A percentile compares a stretch with the other conserved stretches of the same genome.
These are phyloP conservation scores for Seriola rivoliana DNA, from an alignment of 2,113 vertebrate genomes.

Conservation along the genomic window DNA sequence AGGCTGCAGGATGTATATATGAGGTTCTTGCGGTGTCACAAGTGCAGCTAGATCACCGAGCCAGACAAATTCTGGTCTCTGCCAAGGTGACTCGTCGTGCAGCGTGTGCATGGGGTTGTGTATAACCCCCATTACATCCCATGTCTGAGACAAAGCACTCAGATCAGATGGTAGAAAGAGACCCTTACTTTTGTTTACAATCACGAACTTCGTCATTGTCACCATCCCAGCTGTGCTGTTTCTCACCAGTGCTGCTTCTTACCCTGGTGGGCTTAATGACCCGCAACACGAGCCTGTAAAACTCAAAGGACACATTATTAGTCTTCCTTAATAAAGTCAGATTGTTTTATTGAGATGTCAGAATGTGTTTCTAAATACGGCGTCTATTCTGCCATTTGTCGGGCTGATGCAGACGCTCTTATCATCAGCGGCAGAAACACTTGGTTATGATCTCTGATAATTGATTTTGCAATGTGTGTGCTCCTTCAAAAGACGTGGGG, in stretches of 20 bases:
- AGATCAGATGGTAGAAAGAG: constrained; percentile 62
- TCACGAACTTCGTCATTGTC: constrained; percentile 71
- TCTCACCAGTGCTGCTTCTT: constrained; percentile 43
- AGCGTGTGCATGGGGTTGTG: constrained; percentile 32
- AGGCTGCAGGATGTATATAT: constrained; percentile 40
- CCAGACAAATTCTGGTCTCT: constrained; percentile 51
- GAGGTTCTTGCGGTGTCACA: constrained; percentile 39
- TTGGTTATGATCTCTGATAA: constrained; percentile 72
- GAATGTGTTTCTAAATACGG: constrained; percentile 48
- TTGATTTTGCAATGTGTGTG: constrained; percentile 66
- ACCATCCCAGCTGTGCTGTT: constrained; percentile 54
- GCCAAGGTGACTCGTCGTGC: constrained; percentile 62
- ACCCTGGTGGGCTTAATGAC: constrained; percentile 72
- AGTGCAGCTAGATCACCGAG: constrained; percentile 52
- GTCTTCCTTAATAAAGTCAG: constrained; percentile 71
- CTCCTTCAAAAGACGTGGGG: constrained; percentile 49
- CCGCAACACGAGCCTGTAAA: constrained; percentile 60
- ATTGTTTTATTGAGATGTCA: constrained; percentile 60
- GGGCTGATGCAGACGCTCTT: constrained; percentile 60
- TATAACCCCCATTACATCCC: constrained; percentile 55
- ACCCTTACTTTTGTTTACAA: constrained; percentile 66
- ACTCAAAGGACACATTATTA: constrained; percentile 64
- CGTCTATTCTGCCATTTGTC: constrained; percentile 42
- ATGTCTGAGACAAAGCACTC: constrained; percentile 50
- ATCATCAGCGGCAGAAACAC: constrained; percentile 71